Conservation (phyloP, 2,113 vertebrate species). For the Neodon shergylaensis region DNA sequence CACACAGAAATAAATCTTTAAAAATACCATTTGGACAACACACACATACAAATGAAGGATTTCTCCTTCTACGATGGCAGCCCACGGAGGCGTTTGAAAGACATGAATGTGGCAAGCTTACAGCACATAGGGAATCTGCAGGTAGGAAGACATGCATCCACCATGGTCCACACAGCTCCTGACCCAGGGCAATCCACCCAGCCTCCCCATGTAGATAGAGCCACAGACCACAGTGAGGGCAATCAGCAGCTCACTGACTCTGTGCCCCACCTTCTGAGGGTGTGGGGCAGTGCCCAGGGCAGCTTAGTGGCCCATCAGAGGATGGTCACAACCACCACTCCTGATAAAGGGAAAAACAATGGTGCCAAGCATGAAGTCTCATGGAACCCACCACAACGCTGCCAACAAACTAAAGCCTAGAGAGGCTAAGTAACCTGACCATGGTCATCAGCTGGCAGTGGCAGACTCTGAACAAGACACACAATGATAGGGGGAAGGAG, state of each 20-base stretch:
- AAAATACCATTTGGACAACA: constrained; percentile 77
- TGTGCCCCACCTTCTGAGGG: too few relatives aligned
- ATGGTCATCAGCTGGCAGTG: not conserved
- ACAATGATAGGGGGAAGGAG: not conserved
- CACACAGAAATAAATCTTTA: constrained; percentile 79
- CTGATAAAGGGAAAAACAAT: not conserved
- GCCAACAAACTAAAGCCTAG: not conserved
- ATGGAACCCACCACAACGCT: not conserved
- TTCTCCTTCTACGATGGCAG: constrained; percentile 56
- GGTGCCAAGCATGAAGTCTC: not conserved
- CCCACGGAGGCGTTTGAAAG: constrained; percentile 57
- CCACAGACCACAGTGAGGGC: not conserved
- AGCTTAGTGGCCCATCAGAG: too few relatives aligned
- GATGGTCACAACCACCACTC: not conserved
- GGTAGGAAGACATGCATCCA: not conserved
- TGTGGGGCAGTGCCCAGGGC: not conserved
- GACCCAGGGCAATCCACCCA: not conserved
- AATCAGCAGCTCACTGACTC: not conserved
- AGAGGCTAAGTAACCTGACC: not conserved
- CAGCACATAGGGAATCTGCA: not conserved
- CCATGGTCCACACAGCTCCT: not conserved
- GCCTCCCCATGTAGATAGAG: not conserved
- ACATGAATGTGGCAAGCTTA: constrained; percentile 9
- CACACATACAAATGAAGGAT: constrained; percentile 42
- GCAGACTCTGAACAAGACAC: not conserved